A percentile compares a stretch with the other conserved stretches of the same genome.
Conservation (phyloP, 2,888 invertebrate species). For the Eupithecia subumbrata region DNA sequence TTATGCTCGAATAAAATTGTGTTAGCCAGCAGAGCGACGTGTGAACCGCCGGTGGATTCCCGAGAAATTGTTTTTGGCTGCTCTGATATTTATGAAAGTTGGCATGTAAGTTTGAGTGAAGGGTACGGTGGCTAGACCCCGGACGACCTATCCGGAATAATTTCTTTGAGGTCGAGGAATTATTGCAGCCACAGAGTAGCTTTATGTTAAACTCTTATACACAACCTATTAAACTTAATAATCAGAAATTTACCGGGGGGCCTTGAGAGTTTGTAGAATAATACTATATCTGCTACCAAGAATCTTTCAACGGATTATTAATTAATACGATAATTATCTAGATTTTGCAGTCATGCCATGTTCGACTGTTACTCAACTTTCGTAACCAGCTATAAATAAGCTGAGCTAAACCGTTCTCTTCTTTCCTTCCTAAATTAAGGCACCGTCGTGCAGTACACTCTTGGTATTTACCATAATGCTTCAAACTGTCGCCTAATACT, state of each 20-base stretch:
- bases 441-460: too few species aligned
- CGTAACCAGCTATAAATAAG: too few species aligned
- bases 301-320: too few species aligned
- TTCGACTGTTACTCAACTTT: too few species aligned
- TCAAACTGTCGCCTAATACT: too few species aligned
- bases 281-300: not conserved
- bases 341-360: too few species aligned
- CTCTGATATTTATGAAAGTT: conserved; percentile 82
- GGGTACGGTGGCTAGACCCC: conserved; percentile 64
- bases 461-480: too few species aligned
- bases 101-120: conserved; percentile 74
- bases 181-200: conserved; percentile 3
- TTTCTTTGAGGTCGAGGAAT: conserved; percentile 44
- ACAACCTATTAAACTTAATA: not conserved
- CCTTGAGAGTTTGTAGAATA: not conserved
- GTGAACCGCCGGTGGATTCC: conserved; percentile 69
- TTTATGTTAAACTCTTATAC: not conserved
- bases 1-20: conserved; percentile 83
- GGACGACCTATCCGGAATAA: conserved; percentile 49
- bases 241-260: not conserved
- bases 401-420: too few species aligned
- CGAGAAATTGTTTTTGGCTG: conserved; percentile 79
- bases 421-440: too few species aligned
- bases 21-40: conserved; percentile 78
- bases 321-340: too few species aligned